These are phyloP conservation scores for Cynopterus brachyotis DNA, from an alignment of 2,113 vertebrate genomes.

Conservation along the genomic window DNA sequence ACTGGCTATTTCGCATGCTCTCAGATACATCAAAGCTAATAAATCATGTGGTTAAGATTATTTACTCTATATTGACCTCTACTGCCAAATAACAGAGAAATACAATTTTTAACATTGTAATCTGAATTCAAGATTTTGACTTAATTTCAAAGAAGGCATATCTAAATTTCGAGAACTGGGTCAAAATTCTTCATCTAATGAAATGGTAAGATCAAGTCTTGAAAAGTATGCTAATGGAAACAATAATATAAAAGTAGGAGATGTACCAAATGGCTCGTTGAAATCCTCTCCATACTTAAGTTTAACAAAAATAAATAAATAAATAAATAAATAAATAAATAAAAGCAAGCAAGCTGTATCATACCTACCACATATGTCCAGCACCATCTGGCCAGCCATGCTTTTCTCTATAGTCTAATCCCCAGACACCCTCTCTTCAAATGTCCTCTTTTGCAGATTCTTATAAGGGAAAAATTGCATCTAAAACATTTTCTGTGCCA, in stretches of 20 bases:
- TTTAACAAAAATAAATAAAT: background rate
- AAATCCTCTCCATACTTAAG: constrained; percentile 19
- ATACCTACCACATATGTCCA: constrained; percentile 41
- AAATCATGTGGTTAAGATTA: background rate
- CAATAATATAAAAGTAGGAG: background rate
- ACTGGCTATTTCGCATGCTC: background rate
- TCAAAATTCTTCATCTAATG: background rate
- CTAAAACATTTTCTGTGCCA: constrained; percentile 30
- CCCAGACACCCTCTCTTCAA: constrained; percentile 62
- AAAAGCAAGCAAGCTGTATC: constrained; percentile 18
- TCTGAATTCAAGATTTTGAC: background rate
- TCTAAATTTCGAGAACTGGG: background rate
- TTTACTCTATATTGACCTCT: background rate
- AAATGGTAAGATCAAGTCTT: background rate
- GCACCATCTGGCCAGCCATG: constrained; percentile 50
- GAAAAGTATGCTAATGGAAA: background rate
- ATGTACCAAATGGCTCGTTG: background rate
- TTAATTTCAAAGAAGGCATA: background rate
- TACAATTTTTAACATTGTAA: background rate
- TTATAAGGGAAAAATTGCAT: constrained; percentile 33
- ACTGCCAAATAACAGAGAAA: background rate
- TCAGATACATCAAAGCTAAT: background rate
- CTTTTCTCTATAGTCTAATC: constrained; percentile 43
- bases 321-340: background rate
- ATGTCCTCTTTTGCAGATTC: constrained; percentile 43